phyloP scores from a whole-genome alignment of 2,888 invertebrate species.

The Tineola bisselliella region DNA sequence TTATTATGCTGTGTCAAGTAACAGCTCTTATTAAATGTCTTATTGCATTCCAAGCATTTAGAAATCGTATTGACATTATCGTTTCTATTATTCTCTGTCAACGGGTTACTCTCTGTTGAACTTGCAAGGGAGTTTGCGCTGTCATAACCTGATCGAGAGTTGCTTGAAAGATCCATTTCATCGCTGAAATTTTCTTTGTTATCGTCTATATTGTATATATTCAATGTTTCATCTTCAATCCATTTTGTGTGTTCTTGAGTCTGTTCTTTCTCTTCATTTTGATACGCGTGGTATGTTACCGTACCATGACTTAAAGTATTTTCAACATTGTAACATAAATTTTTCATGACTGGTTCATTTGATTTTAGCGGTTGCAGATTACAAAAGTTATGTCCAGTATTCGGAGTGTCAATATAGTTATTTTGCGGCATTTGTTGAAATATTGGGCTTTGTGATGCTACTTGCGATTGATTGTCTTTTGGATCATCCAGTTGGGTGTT shows the following conservation, averaged over 20 bases:
- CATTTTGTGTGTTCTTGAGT: not conserved
- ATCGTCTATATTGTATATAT: conserved; percentile 22
- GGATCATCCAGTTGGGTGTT: no score
- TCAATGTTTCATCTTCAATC: not conserved
- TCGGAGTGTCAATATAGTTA: conserved; percentile 24
- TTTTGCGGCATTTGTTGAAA: conserved; percentile 42
- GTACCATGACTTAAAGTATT: conserved; percentile 18
- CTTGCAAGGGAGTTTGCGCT: conserved; percentile 40
- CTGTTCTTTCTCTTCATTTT: not conserved
- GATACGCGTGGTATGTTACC: not conserved
- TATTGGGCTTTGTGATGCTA: conserved; percentile 60
- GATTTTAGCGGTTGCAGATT: no score
- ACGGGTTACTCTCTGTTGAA: conserved; percentile 20
- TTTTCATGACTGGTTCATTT: no score
- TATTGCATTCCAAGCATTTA: conserved; percentile 85
- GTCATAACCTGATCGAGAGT: conserved; percentile 48
- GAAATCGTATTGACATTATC: conserved; percentile 35
- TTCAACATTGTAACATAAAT: no score
- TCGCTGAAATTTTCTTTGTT: conserved; percentile 58
- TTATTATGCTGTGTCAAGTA: conserved; percentile 92
- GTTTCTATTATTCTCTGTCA: conserved; percentile 1
- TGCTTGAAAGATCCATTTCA: conserved; percentile 48
- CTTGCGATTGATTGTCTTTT: conserved; percentile 59
- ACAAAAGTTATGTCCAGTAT: no score
- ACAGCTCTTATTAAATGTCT: conserved; percentile 85